A percentile compares a stretch with the other conserved stretches of the same genome.
phyloP scores from a whole-genome alignment of 1,140 invertebrate genomes.

The Drosophila punjabiensis region DNA sequence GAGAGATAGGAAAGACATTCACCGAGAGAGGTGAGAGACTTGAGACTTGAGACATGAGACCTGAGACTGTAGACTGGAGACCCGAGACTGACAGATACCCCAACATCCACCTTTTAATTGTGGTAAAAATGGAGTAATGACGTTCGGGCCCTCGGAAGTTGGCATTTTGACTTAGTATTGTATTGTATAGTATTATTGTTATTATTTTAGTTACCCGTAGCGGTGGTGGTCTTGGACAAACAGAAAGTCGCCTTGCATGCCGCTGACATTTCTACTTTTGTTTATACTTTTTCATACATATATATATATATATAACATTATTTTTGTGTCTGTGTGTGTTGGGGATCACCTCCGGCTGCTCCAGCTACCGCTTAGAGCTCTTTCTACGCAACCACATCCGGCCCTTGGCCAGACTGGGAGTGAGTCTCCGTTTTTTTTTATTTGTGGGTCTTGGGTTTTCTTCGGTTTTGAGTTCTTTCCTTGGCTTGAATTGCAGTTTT shows the following conservation, averaged over 20 bases:
- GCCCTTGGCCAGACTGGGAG: constrained; percentile 29
- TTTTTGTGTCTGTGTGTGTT: not conserved
- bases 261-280: constrained; percentile 28
- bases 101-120: constrained; percentile 67
- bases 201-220: constrained; percentile 63
- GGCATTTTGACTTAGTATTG: constrained; percentile 74
- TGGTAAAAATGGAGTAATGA: constrained; percentile 70
- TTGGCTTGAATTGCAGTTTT: not conserved
- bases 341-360: constrained; percentile 12
- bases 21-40: constrained; percentile 7
- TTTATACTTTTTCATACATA: not conserved
- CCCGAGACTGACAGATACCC: not conserved
- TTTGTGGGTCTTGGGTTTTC: constrained; percentile 3
- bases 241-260: constrained; percentile 65
- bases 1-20: constrained; percentile 63
- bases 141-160: constrained; percentile 64
- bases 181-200: constrained; percentile 78
- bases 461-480: not conserved
- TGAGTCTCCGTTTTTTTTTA: constrained; percentile 9
- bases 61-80: not conserved
- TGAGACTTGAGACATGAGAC: not conserved
- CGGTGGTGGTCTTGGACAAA: constrained; percentile 55
- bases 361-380: not conserved
- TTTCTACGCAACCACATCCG: constrained; percentile 78
- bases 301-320: too few relatives aligned